Evolutionary conservation across 1,140 invertebrate species (phyloP).

Genomic region (Drosophila micromelanica): DNA sequence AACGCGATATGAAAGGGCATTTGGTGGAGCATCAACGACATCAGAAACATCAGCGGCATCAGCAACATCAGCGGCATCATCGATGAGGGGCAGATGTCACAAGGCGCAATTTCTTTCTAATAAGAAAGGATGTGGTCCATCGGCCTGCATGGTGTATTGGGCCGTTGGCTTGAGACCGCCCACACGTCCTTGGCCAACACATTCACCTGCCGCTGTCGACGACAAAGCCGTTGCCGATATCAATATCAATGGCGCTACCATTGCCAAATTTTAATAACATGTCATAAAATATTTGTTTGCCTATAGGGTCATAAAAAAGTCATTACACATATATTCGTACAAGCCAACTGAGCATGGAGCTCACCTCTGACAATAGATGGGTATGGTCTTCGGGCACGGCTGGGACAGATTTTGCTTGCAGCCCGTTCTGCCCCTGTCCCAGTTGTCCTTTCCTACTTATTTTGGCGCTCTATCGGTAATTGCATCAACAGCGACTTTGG

Average conservation of each 20-base stretch:
- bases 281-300: conserved; percentile 80
- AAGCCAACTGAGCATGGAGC: background rate
- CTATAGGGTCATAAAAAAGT: conserved; percentile 81
- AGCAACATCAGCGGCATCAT: conserved; percentile 1
- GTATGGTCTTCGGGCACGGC: background rate
- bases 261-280: conserved; percentile 80
- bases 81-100: conserved; percentile 18
- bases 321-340: conserved; percentile 64
- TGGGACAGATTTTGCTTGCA: conserved; percentile 5
- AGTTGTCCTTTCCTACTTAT: background rate
- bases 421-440: background rate
- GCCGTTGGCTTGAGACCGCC: conserved; percentile 1
- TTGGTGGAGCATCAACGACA: conserved; percentile 2
- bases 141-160: background rate
- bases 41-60: conserved; percentile 5
- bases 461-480: conserved; percentile 25
- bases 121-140: conserved; percentile 53
- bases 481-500: conserved; percentile 55
- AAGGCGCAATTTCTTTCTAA: conserved; percentile 77
- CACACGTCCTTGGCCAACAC: conserved; percentile 23
- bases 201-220: conserved; percentile 34
- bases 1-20: conserved; percentile 41
- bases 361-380: conserved; percentile 26
- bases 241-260: conserved; percentile 32
- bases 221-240: conserved; percentile 4